Evolutionary conservation across 1,140 invertebrate genomes (phyloP).

Genomic region (Zelostemma sp.): DNA sequence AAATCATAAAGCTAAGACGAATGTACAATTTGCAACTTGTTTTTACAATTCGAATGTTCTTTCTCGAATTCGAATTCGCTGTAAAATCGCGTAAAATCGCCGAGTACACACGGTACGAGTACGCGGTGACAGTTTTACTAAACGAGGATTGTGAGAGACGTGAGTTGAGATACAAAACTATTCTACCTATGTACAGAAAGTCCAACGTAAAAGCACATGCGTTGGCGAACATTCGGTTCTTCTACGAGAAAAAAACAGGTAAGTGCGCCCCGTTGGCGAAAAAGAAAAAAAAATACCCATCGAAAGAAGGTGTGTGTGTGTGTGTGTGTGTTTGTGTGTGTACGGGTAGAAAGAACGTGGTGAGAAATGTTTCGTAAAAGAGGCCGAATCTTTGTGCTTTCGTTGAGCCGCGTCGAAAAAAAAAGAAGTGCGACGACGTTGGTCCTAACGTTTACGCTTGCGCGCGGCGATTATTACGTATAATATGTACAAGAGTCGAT

Average conservation of each 20-base stretch:
- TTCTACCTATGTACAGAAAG: constrained; percentile 60
- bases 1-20: too few relatives aligned
- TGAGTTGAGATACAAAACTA: constrained; percentile 58
- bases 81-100: too few relatives aligned
- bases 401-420: constrained; percentile 7
- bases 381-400: not conserved
- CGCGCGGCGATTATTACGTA: too few relatives aligned
- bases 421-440: not conserved
- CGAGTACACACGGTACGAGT: too few relatives aligned
- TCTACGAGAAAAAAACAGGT: not conserved
- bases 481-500: constrained; percentile 14
- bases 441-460: not conserved
- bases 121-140: constrained; percentile 15
- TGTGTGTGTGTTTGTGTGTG: too few relatives aligned
- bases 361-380: not conserved
- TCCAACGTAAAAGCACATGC: not conserved
- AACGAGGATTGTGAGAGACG: constrained; percentile 2
- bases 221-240: too few relatives aligned
- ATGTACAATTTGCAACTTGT: too few relatives aligned
- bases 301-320: not conserved
- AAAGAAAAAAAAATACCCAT: not conserved
- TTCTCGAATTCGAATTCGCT: too few relatives aligned
- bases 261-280: not conserved
- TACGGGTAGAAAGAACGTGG: too few relatives aligned
- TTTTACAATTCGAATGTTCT: not conserved